These are phyloP conservation scores for Calidris pygmaea DNA, from an alignment of 2,113 vertebrate species.

Conservation along the genomic window DNA sequence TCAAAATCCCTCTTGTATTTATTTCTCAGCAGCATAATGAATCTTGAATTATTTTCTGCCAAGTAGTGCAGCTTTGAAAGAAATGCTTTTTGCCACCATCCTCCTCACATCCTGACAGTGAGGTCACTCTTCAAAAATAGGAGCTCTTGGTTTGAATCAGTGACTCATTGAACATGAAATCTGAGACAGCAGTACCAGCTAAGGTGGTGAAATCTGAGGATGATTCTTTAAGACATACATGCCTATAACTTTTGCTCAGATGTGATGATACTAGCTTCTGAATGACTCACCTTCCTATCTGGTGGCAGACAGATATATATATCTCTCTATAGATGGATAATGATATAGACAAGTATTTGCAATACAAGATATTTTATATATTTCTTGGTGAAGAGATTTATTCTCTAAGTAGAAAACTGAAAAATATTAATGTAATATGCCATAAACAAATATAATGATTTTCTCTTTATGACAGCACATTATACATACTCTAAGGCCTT, in stretches of 20 bases:
- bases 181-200: conserved; percentile 7
- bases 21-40: neutral
- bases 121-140: conserved; percentile 48
- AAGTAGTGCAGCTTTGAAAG: neutral
- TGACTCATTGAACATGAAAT: conserved; percentile 51
- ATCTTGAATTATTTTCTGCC: neutral
- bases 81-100: neutral
- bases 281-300: conserved; percentile 45
- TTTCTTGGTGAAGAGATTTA: neutral
- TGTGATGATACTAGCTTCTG: neutral
- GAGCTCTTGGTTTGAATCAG: conserved; percentile 43
- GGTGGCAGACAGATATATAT: neutral
- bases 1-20: neutral
- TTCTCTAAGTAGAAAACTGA: neutral
- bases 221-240: conserved; percentile 22
- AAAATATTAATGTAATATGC: neutral
- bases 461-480: neutral
- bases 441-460: neutral
- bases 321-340: neutral
- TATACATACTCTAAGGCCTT: neutral
- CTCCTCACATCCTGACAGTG: neutral
- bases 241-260: conserved; percentile 19
- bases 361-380: neutral
- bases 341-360: neutral
- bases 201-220: conserved; percentile 44